These are phyloP conservation scores for Dendrophyllia cribrosa DNA, from an alignment of 64 coral and sea anemone species.

Conservation along the genomic window DNA sequence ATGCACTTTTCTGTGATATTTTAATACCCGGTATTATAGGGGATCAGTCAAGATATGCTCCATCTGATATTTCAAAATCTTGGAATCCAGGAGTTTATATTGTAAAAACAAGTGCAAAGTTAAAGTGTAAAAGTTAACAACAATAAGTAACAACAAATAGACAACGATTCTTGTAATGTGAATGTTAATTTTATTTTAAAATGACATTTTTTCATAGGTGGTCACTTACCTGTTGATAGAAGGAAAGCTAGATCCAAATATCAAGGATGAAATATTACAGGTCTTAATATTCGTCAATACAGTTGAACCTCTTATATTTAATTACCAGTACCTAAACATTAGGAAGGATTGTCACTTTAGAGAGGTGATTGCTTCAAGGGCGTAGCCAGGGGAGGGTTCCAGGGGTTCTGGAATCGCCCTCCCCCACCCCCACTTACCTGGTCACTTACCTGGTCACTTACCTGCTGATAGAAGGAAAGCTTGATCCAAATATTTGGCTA, in stretches of 20 bases:
- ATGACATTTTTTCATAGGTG: constrained; percentile 39
- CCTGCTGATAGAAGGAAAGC: constrained; percentile 72
- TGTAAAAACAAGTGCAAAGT: no score
- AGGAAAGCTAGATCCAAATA: constrained; percentile 77
- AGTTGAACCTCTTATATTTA: not conserved
- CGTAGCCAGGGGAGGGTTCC: no score
- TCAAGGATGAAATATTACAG: constrained; percentile 87
- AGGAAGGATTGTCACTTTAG: not conserved
- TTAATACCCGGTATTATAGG: no score
- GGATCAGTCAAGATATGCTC: no score
- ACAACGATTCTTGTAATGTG: no score
- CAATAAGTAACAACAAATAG: no score
- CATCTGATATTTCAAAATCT: no score
- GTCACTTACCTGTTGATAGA: constrained; percentile 65
- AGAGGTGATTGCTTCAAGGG: not conserved
- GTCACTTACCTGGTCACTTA: constrained; percentile 60
- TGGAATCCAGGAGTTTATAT: no score
- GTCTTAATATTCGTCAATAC: constrained; percentile 9
- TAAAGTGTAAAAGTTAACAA: no score
- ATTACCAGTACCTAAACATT: no score
- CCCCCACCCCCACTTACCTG: not conserved
- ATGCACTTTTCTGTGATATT: no score
- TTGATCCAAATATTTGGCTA: constrained; percentile 56
- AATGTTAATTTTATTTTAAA: not conserved
- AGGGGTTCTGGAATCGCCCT: no score